Evolutionary conservation across 2,888 invertebrate species (phyloP).

Genomic region (Coenonympha arcania): DNA sequence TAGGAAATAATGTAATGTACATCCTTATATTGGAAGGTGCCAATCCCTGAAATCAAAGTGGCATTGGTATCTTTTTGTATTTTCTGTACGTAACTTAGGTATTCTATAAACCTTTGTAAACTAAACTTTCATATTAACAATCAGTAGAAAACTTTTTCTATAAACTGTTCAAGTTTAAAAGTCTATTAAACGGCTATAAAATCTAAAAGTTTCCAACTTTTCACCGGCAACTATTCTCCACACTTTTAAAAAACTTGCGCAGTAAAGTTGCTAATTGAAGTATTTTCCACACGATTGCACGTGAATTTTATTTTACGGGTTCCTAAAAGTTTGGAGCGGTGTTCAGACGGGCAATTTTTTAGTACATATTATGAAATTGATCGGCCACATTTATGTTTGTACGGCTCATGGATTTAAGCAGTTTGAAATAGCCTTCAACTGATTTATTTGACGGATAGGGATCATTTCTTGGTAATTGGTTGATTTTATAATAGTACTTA

Average conservation of each 20-base stretch:
- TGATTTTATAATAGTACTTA: no score
- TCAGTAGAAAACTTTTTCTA: background rate
- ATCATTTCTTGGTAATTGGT: no score
- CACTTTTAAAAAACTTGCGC: constrained; percentile 17
- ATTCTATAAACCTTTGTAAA: background rate
- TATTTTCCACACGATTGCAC: constrained; percentile 33
- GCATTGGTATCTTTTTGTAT: background rate
- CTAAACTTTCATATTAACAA: no score
- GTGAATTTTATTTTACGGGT: constrained; percentile 27
- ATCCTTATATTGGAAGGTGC: no score
- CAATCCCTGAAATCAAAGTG: background rate
- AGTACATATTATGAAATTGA: background rate
- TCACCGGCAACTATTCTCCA: constrained; percentile 1
- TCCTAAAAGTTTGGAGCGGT: constrained; percentile 8
- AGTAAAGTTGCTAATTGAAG: constrained; percentile 32
- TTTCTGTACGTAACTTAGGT: background rate
- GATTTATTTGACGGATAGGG: no score
- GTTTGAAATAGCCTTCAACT: no score
- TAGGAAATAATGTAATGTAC: no score
- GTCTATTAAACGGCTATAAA: background rate
- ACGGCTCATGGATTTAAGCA: no score
- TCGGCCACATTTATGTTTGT: no score
- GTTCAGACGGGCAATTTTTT: background rate
- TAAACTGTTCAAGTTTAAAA: background rate
- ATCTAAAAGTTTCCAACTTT: background rate